A percentile compares a stretch with the other conserved stretches of the same genome.
Conservation (phyloP, 2,888 invertebrate species). For the Tetragnatha montana region DNA sequence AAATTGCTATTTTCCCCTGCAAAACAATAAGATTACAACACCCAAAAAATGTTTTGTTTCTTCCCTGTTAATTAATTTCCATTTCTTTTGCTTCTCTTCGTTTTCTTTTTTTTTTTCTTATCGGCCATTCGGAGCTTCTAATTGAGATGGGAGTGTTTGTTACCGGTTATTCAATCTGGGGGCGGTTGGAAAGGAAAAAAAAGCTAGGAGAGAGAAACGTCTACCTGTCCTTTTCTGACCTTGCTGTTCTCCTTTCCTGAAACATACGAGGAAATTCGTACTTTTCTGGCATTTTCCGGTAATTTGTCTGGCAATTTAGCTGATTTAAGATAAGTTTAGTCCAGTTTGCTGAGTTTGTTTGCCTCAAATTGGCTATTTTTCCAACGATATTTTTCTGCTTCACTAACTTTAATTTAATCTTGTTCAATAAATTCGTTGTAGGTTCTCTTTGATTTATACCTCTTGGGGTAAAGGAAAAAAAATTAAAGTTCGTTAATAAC, state of each 20-base stretch:
- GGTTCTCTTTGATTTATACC: no score
- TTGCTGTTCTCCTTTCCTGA: slow-evolving; percentile 24
- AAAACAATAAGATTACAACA: background rate
- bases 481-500: no score
- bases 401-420: no score
- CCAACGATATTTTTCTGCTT: no score
- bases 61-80: background rate
- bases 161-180: slow-evolving; percentile 1
- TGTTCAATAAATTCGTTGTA: no score
- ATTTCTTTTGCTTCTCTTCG: background rate
- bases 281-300: background rate
- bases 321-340: no score
- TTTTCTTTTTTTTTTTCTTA: background rate
- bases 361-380: no score
- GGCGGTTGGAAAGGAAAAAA: slow-evolving; percentile 15
- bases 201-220: slow-evolving; percentile 22
- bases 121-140: background rate
- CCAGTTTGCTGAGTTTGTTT: no score
- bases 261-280: background rate
- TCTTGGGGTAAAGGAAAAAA: no score
- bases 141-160: background rate
- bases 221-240: slow-evolving; percentile 28
- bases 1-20: no score
- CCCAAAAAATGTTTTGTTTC: background rate
- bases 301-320: no score